Evolutionary conservation across 2,797 vertebrate genomes (phyloP).

Genomic region (Melanotaenia parkinsoni): DNA sequence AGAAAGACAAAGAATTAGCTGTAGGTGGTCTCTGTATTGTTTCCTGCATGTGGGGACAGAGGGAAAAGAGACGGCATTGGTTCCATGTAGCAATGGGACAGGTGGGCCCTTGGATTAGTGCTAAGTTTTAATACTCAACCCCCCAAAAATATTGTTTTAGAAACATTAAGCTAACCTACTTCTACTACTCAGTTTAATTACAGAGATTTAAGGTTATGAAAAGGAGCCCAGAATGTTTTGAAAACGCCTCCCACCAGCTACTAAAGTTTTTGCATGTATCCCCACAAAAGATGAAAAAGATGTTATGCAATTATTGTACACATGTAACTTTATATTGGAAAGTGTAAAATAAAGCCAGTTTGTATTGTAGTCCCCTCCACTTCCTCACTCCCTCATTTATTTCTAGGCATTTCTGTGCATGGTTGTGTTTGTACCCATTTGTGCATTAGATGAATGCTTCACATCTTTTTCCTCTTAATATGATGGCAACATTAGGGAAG

Average conservation of each 20-base stretch:
- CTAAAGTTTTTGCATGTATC: slow-evolving; percentile 32
- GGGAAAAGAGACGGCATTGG: slow-evolving; percentile 1
- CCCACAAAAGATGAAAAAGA: slow-evolving; percentile 9
- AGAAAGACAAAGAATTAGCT: slow-evolving; percentile 39
- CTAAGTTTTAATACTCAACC: slow-evolving; percentile 1
- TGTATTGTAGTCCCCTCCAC: background rate
- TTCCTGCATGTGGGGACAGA: slow-evolving; percentile 52
- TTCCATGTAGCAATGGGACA: too few species aligned
- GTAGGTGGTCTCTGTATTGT: slow-evolving; percentile 47
- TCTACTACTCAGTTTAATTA: background rate
- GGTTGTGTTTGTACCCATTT: slow-evolving; percentile 39
- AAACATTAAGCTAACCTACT: background rate
- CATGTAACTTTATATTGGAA: slow-evolving; percentile 3
- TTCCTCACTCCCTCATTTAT: slow-evolving; percentile 25
- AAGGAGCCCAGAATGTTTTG: slow-evolving; percentile 8
- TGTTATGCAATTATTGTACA: slow-evolving; percentile 4
- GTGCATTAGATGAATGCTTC: slow-evolving; percentile 63
- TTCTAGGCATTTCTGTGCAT: slow-evolving; percentile 58
- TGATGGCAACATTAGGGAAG: background rate
- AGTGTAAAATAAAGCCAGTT: slow-evolving; percentile 7
- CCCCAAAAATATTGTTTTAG: background rate
- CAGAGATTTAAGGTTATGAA: background rate
- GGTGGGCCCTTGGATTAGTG: background rate
- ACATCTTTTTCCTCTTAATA: slow-evolving; percentile 14
- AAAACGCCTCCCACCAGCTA: slow-evolving; percentile 35